phyloP scores from a whole-genome alignment of 2,113 vertebrate genomes.

The Corvus moneduloides region DNA sequence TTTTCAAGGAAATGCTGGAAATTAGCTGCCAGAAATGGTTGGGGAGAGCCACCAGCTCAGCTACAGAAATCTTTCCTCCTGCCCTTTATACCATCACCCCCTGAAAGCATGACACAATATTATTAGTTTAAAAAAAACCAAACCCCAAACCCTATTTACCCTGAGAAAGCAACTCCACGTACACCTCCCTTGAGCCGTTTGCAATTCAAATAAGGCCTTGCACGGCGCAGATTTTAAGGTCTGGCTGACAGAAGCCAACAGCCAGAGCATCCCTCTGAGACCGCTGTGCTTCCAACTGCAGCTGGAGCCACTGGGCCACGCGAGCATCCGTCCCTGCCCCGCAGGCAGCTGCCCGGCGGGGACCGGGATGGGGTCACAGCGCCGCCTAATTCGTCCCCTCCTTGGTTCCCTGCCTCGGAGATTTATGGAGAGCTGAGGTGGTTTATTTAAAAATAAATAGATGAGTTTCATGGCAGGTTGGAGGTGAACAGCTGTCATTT shows the following conservation, averaged over 20 bases:
- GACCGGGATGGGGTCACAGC: background rate
- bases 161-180: background rate
- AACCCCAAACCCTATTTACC: background rate
- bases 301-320: background rate
- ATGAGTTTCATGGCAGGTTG: background rate
- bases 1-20: slow-evolving; percentile 27
- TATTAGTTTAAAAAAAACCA: background rate
- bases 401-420: background rate
- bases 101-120: background rate
- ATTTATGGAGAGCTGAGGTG: background rate
- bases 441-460: background rate
- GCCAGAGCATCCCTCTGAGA: slow-evolving; percentile 46
- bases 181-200: background rate
- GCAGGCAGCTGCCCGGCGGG: background rate
- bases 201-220: slow-evolving; percentile 21
- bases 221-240: background rate
- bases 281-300: background rate
- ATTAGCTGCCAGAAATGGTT: background rate
- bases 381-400: background rate
- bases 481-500: background rate
- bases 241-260: slow-evolving; percentile 27
- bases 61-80: background rate
- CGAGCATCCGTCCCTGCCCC: background rate
- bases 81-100: background rate
- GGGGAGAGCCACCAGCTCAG: background rate